Percentiles rank a stretch among this genome's conserved stretches.
Conservation (phyloP, 2,888 invertebrate species). For the Spilosoma lubricipeda region DNA sequence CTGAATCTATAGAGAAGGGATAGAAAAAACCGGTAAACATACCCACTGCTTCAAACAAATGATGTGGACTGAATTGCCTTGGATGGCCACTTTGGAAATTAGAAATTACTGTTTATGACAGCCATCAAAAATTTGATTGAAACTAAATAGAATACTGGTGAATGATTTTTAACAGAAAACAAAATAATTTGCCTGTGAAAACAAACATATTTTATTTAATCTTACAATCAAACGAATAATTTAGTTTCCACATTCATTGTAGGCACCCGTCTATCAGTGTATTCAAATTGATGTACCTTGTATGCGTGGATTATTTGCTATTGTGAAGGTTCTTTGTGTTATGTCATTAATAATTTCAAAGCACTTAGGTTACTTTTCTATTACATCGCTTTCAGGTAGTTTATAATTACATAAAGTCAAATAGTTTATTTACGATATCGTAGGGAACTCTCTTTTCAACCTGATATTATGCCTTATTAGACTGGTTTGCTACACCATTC, state of each 20-base stretch:
- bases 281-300: conserved; percentile 49
- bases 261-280: conserved; percentile 25
- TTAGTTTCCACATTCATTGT: conserved; percentile 20
- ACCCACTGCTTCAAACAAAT: neutral
- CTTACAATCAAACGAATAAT: neutral
- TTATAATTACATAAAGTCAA: conserved; percentile 8
- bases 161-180: neutral
- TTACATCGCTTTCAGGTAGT: conserved; percentile 38
- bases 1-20: neutral
- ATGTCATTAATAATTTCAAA: conserved; percentile 39
- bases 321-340: conserved; percentile 44
- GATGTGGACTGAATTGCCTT: neutral
- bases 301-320: conserved; percentile 35
- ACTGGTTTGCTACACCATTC: neutral
- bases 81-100: neutral
- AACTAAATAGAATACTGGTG: neutral
- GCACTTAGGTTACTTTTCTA: conserved; percentile 32
- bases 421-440: neutral
- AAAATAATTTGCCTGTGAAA: neutral
- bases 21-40: neutral
- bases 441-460: neutral
- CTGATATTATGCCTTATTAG: neutral
- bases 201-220: neutral
- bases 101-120: too few species aligned
- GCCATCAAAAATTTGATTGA: too few species aligned